These are phyloP conservation scores for Acanthis flammea DNA, from an alignment of 2,797 vertebrate genomes.

Conservation along the genomic window DNA sequence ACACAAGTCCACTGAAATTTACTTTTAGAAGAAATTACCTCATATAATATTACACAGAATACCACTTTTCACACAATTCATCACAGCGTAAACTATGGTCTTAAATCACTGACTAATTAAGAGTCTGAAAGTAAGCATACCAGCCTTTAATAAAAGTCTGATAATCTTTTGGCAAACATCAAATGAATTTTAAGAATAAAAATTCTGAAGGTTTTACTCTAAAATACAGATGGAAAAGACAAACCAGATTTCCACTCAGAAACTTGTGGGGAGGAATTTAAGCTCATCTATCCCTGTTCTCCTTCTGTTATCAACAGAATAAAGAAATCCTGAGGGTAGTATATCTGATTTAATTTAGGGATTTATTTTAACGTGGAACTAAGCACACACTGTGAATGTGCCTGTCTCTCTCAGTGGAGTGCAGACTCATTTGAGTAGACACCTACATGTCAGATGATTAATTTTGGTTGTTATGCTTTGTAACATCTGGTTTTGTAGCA, in stretches of 20 bases:
- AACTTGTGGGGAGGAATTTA: background rate
- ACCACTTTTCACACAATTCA: background rate
- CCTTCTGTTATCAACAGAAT: background rate
- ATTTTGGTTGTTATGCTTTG: background rate
- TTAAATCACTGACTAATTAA: slow-evolving; percentile 15
- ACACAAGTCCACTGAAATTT: background rate
- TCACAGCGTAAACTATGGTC: background rate
- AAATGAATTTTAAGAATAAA: slow-evolving; percentile 4
- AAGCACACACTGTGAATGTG: background rate
- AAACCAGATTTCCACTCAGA: background rate
- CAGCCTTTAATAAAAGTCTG: background rate
- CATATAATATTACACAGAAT: background rate
- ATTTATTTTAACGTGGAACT: background rate
- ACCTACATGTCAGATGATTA: background rate
- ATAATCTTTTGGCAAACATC: background rate
- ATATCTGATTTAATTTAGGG: background rate
- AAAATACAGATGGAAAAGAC: slow-evolving; percentile 3
- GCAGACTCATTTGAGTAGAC: background rate
- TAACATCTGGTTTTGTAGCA: background rate
- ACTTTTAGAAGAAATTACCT: slow-evolving; percentile 4
- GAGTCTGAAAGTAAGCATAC: background rate
- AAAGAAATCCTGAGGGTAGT: background rate
- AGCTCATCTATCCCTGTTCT: background rate
- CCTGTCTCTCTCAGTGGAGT: too few species aligned
- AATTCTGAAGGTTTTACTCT: background rate